A percentile compares a stretch with the other conserved stretches of the same genome.
Evolutionary conservation across 2,888 invertebrate genomes (phyloP).

Genomic region (Callosobruchus maculatus): DNA sequence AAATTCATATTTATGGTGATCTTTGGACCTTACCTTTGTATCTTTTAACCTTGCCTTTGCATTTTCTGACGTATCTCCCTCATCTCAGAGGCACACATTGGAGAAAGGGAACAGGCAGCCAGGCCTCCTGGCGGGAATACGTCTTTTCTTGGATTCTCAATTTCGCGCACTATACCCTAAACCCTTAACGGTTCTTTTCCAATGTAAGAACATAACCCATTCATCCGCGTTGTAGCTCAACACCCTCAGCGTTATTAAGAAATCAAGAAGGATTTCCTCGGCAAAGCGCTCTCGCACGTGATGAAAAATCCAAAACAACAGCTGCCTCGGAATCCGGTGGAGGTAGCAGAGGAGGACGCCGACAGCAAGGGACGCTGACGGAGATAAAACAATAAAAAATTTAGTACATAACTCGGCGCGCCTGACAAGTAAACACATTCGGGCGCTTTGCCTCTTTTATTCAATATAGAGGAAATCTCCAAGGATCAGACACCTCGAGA

Average conservation of each 20-base stretch:
- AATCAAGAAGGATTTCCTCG: background rate
- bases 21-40: too few species aligned
- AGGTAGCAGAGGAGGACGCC: background rate
- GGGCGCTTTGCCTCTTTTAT: background rate
- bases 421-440: background rate
- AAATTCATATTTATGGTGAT: too few species aligned
- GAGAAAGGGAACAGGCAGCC: too few species aligned
- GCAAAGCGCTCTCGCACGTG: background rate
- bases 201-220: slow-evolving; percentile 31
- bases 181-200: too few species aligned
- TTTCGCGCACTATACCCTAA: too few species aligned
- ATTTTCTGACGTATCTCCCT: too few species aligned
- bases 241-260: background rate
- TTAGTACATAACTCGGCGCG: slow-evolving; percentile 13
- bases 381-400: slow-evolving; percentile 29
- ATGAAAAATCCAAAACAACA: background rate
- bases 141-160: too few species aligned
- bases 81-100: too few species aligned
- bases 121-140: too few species aligned
- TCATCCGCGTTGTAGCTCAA: slow-evolving; percentile 14
- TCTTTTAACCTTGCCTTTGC: too few species aligned
- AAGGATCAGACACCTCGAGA: background rate
- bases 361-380: slow-evolving; percentile 23
- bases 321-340: background rate
- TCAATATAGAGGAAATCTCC: background rate